Evolutionary conservation across 2,888 invertebrate genomes (phyloP).

Genomic region (Hoplodrina ambigua): DNA sequence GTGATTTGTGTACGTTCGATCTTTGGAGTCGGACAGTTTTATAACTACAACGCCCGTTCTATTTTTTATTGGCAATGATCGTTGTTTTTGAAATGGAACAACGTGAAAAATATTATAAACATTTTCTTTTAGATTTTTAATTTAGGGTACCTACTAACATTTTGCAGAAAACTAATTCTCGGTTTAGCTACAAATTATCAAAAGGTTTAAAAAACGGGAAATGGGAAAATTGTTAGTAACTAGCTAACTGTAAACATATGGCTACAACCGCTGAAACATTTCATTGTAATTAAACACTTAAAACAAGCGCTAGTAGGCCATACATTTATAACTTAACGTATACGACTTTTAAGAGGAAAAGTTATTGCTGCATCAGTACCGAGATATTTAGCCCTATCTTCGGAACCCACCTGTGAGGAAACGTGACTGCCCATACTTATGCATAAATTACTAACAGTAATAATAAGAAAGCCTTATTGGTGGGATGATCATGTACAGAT

Average conservation of each 20-base stretch:
- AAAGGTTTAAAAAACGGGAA: too few relatives aligned
- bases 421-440: conserved; percentile 57
- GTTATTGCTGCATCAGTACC: conserved; percentile 53
- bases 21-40: conserved; percentile 14
- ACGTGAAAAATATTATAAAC: background rate
- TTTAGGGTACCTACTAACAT: background rate
- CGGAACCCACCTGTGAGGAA: conserved; percentile 38
- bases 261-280: conserved; percentile 20
- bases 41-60: conserved; percentile 8
- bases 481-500: conserved; percentile 41
- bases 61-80: conserved; percentile 19
- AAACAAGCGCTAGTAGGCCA: conserved; percentile 20
- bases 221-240: background rate
- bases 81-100: background rate
- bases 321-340: conserved; percentile 35
- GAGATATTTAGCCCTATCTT: conserved; percentile 42
- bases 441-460: conserved; percentile 52
- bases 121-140: background rate
- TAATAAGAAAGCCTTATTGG: conserved; percentile 44
- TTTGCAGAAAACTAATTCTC: too few relatives aligned
- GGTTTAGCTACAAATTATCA: too few relatives aligned
- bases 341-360: conserved; percentile 56
- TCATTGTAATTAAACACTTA: conserved; percentile 15
- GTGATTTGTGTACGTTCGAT: conserved; percentile 25
- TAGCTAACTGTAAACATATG: background rate